Conservation (phyloP, 2,113 vertebrate genomes). For the Misgurnus anguillicaudatus region DNA sequence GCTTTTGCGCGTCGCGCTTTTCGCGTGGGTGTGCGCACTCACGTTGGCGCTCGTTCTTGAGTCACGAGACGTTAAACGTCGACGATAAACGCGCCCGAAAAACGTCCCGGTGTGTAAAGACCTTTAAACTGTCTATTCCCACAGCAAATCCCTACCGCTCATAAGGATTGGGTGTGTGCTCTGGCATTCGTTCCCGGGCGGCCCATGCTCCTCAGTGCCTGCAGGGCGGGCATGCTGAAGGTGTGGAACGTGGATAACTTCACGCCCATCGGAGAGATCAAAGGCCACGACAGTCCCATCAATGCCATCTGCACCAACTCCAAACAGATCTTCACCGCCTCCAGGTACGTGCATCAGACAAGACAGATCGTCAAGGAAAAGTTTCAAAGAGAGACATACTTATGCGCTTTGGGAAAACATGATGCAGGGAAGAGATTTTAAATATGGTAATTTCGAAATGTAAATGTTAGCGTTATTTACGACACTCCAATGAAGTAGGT, state of each 20-base stretch:
- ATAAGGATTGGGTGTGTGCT: conserved; percentile 98
- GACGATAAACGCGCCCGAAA: too few species aligned
- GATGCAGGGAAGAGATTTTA: neutral
- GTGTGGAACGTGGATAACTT: conserved; percentile 98
- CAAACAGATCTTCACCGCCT: conserved; percentile 93
- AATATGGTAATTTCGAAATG: conserved; percentile 9
- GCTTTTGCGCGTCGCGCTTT: too few species aligned
- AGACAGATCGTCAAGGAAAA: neutral
- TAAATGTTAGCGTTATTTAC: neutral
- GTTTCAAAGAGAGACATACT: neutral
- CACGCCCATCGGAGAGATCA: conserved; percentile 91
- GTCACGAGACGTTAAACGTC: too few species aligned
- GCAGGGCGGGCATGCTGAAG: conserved; percentile 89
- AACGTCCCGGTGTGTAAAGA: too few species aligned
- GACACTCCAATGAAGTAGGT: conserved; percentile 5
- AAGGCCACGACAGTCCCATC: conserved; percentile 93
- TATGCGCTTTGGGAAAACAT: neutral
- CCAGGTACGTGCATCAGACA: conserved; percentile 78
- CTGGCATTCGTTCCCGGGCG: conserved; percentile 89
- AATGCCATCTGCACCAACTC: conserved; percentile 95
- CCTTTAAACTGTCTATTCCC: neutral
- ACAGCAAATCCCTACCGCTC: conserved; percentile 97
- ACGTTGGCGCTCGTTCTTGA: too few species aligned
- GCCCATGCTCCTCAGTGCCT: conserved; percentile 92
- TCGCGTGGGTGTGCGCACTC: too few species aligned